Conservation (phyloP, 2,113 vertebrate genomes). For the Cochlearius cochlearius region DNA sequence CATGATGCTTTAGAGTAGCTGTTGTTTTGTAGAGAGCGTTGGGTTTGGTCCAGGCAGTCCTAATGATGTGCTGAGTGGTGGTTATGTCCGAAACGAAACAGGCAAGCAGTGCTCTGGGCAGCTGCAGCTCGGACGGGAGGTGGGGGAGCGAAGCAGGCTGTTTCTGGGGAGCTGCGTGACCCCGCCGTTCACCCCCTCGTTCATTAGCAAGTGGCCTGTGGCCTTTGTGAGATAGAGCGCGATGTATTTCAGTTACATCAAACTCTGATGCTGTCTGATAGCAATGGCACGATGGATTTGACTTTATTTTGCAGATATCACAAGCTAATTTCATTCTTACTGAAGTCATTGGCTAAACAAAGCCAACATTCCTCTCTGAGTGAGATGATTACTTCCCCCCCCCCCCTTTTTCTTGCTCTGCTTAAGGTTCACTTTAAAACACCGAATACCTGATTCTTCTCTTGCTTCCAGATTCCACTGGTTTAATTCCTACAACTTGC, state of each 20-base stretch:
- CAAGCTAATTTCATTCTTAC: conserved; percentile 14
- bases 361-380: neutral
- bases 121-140: neutral
- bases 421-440: neutral
- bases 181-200: neutral
- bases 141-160: neutral
- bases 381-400: neutral
- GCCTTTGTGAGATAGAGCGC: neutral
- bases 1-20: neutral
- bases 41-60: neutral
- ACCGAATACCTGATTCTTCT: neutral
- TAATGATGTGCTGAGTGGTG: conserved; percentile 1
- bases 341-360: conserved; percentile 31
- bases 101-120: neutral
- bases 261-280: neutral
- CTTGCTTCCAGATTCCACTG: neutral
- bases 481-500: neutral
- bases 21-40: neutral
- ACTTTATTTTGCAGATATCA: neutral
- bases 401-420: neutral
- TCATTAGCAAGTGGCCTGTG: neutral
- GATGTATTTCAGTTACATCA: neutral
- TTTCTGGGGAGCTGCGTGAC: neutral
- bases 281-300: neutral
- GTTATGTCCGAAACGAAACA: neutral